Percentiles rank a stretch among this genome's conserved stretches.
Conservation (phyloP, 2,888 invertebrate genomes). For the Agonum fuliginosum region DNA sequence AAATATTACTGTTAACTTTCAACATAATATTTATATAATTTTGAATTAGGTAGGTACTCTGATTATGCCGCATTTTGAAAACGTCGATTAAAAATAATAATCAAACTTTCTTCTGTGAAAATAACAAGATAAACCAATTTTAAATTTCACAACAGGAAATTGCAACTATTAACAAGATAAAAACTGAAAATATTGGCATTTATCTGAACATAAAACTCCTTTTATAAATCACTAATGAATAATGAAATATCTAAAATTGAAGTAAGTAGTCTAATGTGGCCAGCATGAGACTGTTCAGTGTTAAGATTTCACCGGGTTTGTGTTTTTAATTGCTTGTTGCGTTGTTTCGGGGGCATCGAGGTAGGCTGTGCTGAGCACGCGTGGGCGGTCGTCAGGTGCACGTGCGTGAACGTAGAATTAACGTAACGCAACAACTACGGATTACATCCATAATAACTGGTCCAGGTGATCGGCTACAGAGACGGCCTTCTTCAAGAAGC, state of each 20-base stretch:
- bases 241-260: too few relatives aligned
- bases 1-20: too few relatives aligned
- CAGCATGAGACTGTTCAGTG: background rate
- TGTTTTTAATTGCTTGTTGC: conserved; percentile 26
- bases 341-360: conserved; percentile 35
- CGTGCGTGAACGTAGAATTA: background rate
- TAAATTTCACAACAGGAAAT: conserved; percentile 3
- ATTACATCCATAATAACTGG: conserved; percentile 46
- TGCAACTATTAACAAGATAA: background rate
- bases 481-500: background rate
- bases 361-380: background rate
- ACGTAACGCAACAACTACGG: conserved; percentile 19
- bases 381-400: conserved; percentile 30
- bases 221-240: background rate
- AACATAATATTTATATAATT: too few relatives aligned
- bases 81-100: too few relatives aligned
- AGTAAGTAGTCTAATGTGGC: background rate
- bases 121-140: background rate
- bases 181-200: background rate
- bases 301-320: background rate
- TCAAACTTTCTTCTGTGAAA: background rate
- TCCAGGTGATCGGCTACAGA: background rate
- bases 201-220: background rate
- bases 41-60: too few relatives aligned
- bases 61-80: too few relatives aligned